Evolutionary conservation across 2,888 invertebrate species (phyloP).

Genomic region (Melanotus villosus): DNA sequence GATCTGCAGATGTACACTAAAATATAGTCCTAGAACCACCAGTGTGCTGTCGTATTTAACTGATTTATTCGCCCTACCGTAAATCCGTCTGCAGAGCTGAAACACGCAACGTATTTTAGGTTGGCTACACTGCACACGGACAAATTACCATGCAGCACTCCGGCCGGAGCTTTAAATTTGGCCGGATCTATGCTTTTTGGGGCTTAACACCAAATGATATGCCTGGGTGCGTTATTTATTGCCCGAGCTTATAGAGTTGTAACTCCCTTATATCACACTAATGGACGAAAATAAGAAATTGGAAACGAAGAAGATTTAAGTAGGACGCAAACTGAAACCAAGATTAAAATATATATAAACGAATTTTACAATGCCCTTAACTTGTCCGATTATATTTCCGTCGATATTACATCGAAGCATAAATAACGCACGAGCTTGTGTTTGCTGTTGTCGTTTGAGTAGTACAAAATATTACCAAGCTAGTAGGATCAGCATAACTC

Average conservation of each 20-base stretch:
- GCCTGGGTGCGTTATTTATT: constrained; percentile 33
- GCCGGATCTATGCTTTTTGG: constrained; percentile 31
- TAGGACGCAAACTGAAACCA: background rate
- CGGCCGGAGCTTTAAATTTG: constrained; percentile 36
- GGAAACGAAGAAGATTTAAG: background rate
- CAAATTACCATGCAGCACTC: constrained; percentile 33
- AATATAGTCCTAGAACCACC: constrained; percentile 25
- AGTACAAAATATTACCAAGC: too few relatives aligned
- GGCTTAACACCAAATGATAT: constrained; percentile 32
- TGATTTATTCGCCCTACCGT: constrained; percentile 35
- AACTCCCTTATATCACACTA: constrained; percentile 5
- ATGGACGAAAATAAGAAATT: constrained; percentile 16
- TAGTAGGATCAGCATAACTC: too few relatives aligned
- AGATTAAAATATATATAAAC: background rate
- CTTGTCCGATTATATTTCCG: too few relatives aligned
- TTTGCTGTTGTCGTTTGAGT: too few relatives aligned
- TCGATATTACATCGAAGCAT: too few relatives aligned
- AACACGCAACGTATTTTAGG: constrained; percentile 37
- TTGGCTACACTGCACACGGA: constrained; percentile 36
- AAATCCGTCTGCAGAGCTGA: constrained; percentile 27
- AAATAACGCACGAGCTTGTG: too few relatives aligned
- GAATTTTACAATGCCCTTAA: background rate
- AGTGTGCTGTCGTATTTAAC: constrained; percentile 31
- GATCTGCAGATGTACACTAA: constrained; percentile 17
- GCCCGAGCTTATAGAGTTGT: background rate